Evolutionary conservation across 1,140 invertebrate species (phyloP).

Genomic region (Heterodera carotae): DNA sequence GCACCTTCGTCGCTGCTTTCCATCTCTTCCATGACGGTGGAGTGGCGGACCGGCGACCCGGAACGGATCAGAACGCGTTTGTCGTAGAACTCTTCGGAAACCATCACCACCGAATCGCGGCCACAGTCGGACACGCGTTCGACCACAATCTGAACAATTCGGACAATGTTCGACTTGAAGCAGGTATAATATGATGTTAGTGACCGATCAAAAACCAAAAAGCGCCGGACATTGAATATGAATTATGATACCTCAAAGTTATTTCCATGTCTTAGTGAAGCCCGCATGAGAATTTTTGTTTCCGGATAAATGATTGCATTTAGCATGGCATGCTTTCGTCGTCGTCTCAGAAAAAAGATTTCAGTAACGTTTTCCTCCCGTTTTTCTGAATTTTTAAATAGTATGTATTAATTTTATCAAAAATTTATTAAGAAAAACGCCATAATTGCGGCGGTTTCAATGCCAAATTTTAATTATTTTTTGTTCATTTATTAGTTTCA

Average conservation of each 20-base stretch:
- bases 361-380: slow-evolving; percentile 26
- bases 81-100: slow-evolving; percentile 46
- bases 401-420: slow-evolving; percentile 20
- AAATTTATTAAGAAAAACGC: too few species aligned
- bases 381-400: not conserved
- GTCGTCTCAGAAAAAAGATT: slow-evolving; percentile 36
- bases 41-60: slow-evolving; percentile 17
- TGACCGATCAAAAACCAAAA: not conserved
- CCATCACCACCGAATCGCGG: slow-evolving; percentile 47
- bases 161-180: not conserved
- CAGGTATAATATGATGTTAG: too few species aligned
- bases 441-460: too few species aligned
- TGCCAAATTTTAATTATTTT: too few species aligned
- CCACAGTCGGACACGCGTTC: slow-evolving; percentile 51
- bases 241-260: slow-evolving; percentile 23
- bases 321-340: slow-evolving; percentile 40
- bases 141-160: slow-evolving; percentile 47
- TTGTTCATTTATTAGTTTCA: too few species aligned
- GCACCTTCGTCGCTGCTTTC: slow-evolving; percentile 26
- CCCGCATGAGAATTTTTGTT: slow-evolving; percentile 8
- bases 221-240: not conserved
- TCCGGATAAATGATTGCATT: slow-evolving; percentile 56
- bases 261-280: slow-evolving; percentile 1
- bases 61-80: slow-evolving; percentile 27
- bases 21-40: slow-evolving; percentile 29